Percentiles rank a stretch among this genome's conserved stretches.
Evolutionary conservation across 2,888 invertebrate species (phyloP).

Genomic region (Perizoma flavofasciatum): DNA sequence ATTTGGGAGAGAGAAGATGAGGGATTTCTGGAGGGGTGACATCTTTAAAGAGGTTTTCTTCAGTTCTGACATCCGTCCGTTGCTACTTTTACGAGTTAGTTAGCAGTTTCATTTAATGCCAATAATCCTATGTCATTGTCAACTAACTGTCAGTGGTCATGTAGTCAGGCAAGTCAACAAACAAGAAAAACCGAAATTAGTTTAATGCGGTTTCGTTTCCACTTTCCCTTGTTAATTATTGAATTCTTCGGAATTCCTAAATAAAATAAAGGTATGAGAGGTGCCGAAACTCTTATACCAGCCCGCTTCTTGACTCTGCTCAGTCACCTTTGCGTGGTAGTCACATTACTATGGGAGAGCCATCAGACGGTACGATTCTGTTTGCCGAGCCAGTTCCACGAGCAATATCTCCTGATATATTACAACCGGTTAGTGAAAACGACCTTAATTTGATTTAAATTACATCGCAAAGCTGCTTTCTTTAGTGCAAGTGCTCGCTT

Average conservation of each 20-base stretch:
- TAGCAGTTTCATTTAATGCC: no score
- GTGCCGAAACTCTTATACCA: conserved; percentile 82
- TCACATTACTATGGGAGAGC: conserved; percentile 87
- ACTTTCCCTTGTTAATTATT: neutral
- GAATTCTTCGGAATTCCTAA: conserved; percentile 8
- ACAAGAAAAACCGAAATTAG: neutral
- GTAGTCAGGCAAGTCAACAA: no score
- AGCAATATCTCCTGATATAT: conserved; percentile 81
- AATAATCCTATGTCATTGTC: no score
- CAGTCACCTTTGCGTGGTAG: conserved; percentile 87
- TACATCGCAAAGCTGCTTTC: conserved; percentile 1
- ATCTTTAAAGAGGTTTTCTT: no score
- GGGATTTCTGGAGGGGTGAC: no score
- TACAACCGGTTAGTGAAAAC: conserved; percentile 78
- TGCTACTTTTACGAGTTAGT: no score
- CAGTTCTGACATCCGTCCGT: no score
- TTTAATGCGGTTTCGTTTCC: neutral
- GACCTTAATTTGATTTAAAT: conserved; percentile 2
- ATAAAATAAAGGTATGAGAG: conserved; percentile 64
- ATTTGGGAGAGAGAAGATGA: no score
- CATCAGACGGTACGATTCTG: conserved; percentile 81
- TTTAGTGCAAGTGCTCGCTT: conserved; percentile 6
- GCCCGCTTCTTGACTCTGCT: conserved; percentile 88
- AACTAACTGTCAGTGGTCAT: no score
- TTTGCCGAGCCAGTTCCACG: conserved; percentile 77